A percentile compares a stretch with the other conserved stretches of the same genome.
These are phyloP conservation scores for Oreortyx pictus DNA, from an alignment of 2,797 vertebrate genomes.

Conservation along the genomic window DNA sequence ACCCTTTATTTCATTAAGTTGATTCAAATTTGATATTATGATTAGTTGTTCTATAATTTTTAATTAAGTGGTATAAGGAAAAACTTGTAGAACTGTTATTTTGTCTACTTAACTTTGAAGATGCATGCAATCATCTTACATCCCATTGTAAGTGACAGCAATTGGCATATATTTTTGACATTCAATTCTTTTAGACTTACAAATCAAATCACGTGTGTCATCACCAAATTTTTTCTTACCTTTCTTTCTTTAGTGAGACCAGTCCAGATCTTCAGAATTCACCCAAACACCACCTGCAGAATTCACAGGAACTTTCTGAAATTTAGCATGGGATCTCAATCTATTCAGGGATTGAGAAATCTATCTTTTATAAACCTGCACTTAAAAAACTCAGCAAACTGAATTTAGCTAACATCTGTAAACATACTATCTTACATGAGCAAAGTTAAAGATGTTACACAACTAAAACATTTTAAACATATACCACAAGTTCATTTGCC, in stretches of 20 bases:
- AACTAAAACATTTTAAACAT: neutral
- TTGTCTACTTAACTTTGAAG: neutral
- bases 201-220: neutral
- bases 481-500: neutral
- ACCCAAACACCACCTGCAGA: neutral
- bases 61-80: neutral
- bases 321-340: neutral
- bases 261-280: neutral
- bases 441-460: neutral
- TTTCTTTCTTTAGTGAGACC: neutral
- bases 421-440: neutral
- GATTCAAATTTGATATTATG: neutral
- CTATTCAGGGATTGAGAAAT: neutral
- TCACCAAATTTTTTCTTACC: neutral
- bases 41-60: neutral
- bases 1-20: neutral
- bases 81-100: neutral
- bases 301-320: neutral
- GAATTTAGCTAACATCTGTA: neutral
- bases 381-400: neutral
- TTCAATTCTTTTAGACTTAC: neutral
- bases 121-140: neutral
- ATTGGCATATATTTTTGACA: neutral
- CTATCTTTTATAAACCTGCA: neutral
- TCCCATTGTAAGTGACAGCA: neutral